A percentile compares a stretch with the other conserved stretches of the same genome.
These are phyloP conservation scores for Melipona beecheii DNA, from an alignment of 2,888 invertebrate species.

Conservation along the genomic window DNA sequence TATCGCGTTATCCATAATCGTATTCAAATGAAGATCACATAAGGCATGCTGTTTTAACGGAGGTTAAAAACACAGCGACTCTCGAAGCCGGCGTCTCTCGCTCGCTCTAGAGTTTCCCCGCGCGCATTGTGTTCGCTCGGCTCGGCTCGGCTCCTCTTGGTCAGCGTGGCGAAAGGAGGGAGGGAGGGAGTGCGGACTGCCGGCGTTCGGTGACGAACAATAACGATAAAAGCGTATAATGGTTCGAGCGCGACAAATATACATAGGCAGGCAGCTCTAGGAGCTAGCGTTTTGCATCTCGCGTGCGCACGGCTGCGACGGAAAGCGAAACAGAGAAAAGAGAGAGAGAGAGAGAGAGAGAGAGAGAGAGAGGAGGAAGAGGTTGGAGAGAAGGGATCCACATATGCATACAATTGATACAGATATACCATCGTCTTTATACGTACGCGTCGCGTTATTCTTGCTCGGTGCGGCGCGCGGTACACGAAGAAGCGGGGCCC, in stretches of 20 bases:
- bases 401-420: conserved; percentile 84
- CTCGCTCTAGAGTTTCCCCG: conserved; percentile 19
- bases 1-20: conserved; percentile 83
- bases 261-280: conserved; percentile 71
- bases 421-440: conserved; percentile 82
- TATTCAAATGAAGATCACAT: conserved; percentile 84
- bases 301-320: background rate
- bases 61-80: conserved; percentile 65
- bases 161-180: too few relatives aligned
- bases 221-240: conserved; percentile 82
- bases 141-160: too few relatives aligned
- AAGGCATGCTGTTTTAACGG: conserved; percentile 79
- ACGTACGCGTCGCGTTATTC: conserved; percentile 67
- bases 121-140: background rate
- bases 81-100: conserved; percentile 41
- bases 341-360: background rate
- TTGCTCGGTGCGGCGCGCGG: conserved; percentile 43
- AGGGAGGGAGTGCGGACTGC: too few relatives aligned
- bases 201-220: conserved; percentile 76
- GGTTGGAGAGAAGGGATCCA: conserved; percentile 62
- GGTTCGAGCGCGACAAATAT: conserved; percentile 81
- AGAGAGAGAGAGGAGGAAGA: background rate
- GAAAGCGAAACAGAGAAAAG: background rate
- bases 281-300: conserved; percentile 1
- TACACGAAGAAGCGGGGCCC: conserved; percentile 41